These are phyloP conservation scores for Zophobas morio DNA, from an alignment of 1,140 invertebrate genomes.

Conservation along the genomic window DNA sequence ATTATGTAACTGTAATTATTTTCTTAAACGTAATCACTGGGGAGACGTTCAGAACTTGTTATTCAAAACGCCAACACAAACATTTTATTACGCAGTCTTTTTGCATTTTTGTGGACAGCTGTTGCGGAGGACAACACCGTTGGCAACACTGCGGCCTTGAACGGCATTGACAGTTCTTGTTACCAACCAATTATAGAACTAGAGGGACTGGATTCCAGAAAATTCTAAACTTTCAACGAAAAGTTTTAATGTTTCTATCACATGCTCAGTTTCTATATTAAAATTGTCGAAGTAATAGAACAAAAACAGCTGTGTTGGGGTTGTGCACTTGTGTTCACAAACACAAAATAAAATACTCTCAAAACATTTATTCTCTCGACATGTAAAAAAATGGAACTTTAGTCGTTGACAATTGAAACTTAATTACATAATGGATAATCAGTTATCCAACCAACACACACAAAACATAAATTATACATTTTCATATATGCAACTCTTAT, in stretches of 20 bases:
- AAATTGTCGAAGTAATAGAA: too few relatives aligned
- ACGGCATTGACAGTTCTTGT: background rate
- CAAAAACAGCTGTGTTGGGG: too few relatives aligned
- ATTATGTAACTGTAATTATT: slow-evolving; percentile 48
- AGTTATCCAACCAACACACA: slow-evolving; percentile 46
- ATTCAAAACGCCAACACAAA: slow-evolving; percentile 16
- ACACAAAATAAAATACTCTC: background rate
- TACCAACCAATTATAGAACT: background rate
- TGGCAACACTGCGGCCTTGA: slow-evolving; percentile 3
- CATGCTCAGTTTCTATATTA: too few relatives aligned
- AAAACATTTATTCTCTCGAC: slow-evolving; percentile 8
- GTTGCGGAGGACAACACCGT: slow-evolving; percentile 5
- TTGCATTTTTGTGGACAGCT: slow-evolving; percentile 23
- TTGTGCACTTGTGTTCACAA: background rate
- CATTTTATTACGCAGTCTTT: slow-evolving; percentile 41
- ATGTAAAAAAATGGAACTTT: slow-evolving; percentile 33
- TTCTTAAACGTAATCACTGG: slow-evolving; percentile 26
- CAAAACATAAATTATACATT: slow-evolving; percentile 2
- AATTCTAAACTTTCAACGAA: background rate
- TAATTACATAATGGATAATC: slow-evolving; percentile 11
- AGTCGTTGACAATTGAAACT: slow-evolving; percentile 14
- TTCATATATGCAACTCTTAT: slow-evolving; percentile 5
- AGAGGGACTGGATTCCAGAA: too few relatives aligned
- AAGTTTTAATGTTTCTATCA: too few relatives aligned
- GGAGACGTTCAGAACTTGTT: slow-evolving; percentile 12